Conservation (phyloP, 1,140 invertebrate genomes). For the Penaeus japonicus region DNA sequence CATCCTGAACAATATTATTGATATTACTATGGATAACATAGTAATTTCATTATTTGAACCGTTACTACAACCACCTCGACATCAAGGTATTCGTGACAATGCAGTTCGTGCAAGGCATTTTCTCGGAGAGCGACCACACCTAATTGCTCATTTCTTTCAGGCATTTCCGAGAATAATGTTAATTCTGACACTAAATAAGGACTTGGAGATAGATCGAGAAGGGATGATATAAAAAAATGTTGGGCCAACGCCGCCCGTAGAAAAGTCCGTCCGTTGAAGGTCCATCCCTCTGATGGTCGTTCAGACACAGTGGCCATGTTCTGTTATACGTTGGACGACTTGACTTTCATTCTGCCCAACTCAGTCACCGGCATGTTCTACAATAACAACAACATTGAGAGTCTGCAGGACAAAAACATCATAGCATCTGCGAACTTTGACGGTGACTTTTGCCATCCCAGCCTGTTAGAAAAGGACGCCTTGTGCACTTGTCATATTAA, state of each 20-base stretch:
- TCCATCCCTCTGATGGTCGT: neutral
- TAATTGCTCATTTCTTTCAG: too few relatives aligned
- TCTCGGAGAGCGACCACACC: too few relatives aligned
- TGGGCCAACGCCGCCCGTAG: neutral
- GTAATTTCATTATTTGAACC: too few relatives aligned
- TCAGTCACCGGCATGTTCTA: constrained; percentile 44
- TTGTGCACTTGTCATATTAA: neutral
- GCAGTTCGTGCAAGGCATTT: too few relatives aligned
- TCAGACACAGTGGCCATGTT: constrained; percentile 32
- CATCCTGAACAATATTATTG: too few relatives aligned
- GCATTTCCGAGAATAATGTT: too few relatives aligned
- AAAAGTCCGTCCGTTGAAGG: neutral
- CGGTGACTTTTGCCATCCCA: neutral
- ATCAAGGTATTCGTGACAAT: too few relatives aligned
- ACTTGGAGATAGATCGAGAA: too few relatives aligned
- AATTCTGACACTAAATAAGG: too few relatives aligned
- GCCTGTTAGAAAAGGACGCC: neutral
- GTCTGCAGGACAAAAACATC: constrained; percentile 8
- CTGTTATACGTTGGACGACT: constrained; percentile 23
- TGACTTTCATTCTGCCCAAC: constrained; percentile 18
- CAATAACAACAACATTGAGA: constrained; percentile 40
- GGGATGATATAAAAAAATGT: neutral
- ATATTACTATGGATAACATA: too few relatives aligned
- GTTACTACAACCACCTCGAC: too few relatives aligned
- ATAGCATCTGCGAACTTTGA: neutral